A percentile compares a stretch with the other conserved stretches of the same genome.
Conservation (phyloP, 2,888 invertebrate species). For the Drosophila macrospina region DNA sequence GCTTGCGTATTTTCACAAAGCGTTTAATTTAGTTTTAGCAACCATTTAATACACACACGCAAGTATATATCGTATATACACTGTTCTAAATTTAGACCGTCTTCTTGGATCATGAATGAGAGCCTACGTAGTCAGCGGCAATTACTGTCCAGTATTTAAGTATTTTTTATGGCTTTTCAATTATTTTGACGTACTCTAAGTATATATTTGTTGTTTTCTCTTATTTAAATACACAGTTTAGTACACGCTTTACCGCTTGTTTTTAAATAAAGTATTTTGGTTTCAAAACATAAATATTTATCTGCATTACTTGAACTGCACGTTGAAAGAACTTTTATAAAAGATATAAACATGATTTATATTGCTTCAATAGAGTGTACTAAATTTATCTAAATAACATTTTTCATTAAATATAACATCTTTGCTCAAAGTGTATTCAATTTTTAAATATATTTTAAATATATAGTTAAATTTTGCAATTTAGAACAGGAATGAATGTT, state of each 20-base stretch:
- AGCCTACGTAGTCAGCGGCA: conserved; percentile 20
- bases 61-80: conserved; percentile 25
- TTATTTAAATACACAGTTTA: conserved; percentile 39
- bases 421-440: too few relatives aligned
- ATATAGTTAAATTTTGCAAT: too few relatives aligned
- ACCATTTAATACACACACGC: conserved; percentile 44
- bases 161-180: conserved; percentile 27
- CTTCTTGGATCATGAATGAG: conserved; percentile 57
- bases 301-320: not conserved
- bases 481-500: too few relatives aligned
- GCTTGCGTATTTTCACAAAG: conserved; percentile 47
- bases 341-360: not conserved
- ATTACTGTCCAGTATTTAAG: conserved; percentile 29
- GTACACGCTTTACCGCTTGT: conserved; percentile 31
- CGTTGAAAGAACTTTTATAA: not conserved
- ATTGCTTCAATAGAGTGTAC: too few relatives aligned
- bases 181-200: conserved; percentile 24
- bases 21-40: conserved; percentile 39
- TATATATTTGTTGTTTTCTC: conserved; percentile 2
- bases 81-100: conserved; percentile 28
- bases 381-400: too few relatives aligned
- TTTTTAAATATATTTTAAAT: too few relatives aligned
- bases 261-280: conserved; percentile 16
- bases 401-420: too few relatives aligned
- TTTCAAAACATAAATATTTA: conserved; percentile 21